These are phyloP conservation scores for Aphelinus atriplicis DNA, from an alignment of 1,140 invertebrate species.

Conservation along the genomic window DNA sequence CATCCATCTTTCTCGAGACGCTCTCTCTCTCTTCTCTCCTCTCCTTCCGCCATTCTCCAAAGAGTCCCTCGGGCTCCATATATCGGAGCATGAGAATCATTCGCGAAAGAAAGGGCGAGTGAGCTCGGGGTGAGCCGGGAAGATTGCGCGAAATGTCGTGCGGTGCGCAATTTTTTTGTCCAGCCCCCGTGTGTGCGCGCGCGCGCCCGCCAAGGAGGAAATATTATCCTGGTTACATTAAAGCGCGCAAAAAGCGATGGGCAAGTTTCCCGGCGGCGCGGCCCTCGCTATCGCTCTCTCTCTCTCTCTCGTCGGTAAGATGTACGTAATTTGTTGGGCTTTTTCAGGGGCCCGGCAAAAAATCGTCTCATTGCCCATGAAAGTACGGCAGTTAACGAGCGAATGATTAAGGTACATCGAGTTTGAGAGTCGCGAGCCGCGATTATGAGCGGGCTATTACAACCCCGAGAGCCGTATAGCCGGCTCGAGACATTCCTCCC, in stretches of 20 bases:
- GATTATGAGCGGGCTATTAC: no score
- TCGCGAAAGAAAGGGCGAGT: background rate
- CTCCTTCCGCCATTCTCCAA: no score
- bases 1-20: no score
- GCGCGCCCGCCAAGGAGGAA: constrained; percentile 2
- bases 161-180: background rate
- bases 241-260: constrained; percentile 21
- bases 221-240: constrained; percentile 17
- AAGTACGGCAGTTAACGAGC: background rate
- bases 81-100: no score
- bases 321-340: constrained; percentile 17
- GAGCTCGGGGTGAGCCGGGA: background rate
- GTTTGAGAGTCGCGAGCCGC: no score
- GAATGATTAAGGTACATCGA: background rate
- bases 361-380: background rate
- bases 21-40: background rate
- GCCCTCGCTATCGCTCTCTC: background rate
- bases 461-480: no score
- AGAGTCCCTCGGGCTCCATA: background rate
- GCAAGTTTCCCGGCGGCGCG: background rate
- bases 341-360: background rate
- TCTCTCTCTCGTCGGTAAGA: background rate
- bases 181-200: background rate
- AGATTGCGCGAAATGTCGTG: constrained; percentile 19
- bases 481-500: no score